Evolutionary conservation across 1,140 invertebrate species (phyloP).

Genomic region (Eriocheir sinensis): DNA sequence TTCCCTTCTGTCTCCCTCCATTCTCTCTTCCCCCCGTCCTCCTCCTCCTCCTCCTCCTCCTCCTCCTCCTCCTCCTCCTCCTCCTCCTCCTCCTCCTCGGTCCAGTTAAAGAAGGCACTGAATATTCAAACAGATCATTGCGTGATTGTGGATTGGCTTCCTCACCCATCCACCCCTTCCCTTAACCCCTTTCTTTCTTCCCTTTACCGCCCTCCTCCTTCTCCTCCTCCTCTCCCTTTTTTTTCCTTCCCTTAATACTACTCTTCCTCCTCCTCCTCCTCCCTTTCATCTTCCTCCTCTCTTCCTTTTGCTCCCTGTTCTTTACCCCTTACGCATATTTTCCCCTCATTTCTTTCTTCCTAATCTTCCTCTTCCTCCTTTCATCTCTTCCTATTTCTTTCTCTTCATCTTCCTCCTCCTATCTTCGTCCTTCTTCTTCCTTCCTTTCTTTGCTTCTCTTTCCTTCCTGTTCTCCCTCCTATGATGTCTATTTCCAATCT

Average conservation of each 20-base stretch:
- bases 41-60: not conserved
- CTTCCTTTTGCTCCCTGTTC: too few species aligned
- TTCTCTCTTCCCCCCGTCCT: not conserved
- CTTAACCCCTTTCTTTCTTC: not conserved
- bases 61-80: not conserved
- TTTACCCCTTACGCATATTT: too few species aligned
- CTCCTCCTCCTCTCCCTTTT: not conserved
- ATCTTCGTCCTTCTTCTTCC: too few species aligned
- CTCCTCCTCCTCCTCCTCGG: not conserved
- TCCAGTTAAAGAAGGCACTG: not conserved
- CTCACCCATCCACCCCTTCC: not conserved
- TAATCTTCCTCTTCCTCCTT: too few species aligned
- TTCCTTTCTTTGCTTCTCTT: not conserved
- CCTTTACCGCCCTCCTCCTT: not conserved
- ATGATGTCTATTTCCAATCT: too few species aligned
- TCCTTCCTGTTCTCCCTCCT: too few species aligned
- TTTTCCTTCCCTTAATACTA: too few species aligned
- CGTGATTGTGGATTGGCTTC: not conserved
- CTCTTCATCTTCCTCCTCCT: too few species aligned
- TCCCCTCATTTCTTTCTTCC: too few species aligned
- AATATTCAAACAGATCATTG: not conserved
- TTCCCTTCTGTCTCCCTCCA: not conserved
- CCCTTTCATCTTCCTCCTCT: too few species aligned
- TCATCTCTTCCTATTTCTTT: too few species aligned
- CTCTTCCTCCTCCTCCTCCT: too few species aligned